phyloP scores from a whole-genome alignment of 2,797 vertebrate genomes.

The Odontamblyopus rebecca region DNA sequence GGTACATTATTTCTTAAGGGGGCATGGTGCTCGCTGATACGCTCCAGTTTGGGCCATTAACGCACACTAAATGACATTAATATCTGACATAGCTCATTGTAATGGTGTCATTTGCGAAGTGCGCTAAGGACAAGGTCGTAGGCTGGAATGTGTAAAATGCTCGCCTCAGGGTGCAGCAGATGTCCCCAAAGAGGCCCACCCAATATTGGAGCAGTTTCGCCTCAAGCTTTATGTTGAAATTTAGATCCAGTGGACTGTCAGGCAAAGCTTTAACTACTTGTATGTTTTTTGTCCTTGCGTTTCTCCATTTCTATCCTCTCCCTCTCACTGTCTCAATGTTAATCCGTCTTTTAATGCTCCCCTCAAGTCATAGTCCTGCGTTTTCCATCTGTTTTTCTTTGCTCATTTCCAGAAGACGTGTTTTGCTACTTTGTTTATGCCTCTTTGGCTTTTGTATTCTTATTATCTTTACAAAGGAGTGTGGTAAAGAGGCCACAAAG shows the following conservation, averaged over 20 bases:
- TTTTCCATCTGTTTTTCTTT: conserved; percentile 41
- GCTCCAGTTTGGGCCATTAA: conserved; percentile 68
- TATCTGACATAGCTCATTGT: conserved; percentile 72
- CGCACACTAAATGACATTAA: conserved; percentile 60
- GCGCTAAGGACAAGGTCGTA: conserved; percentile 65
- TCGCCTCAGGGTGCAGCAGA: conserved; percentile 52
- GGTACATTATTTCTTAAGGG: conserved; percentile 62
- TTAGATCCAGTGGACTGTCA: conserved; percentile 53
- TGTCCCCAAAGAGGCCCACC: conserved; percentile 56
- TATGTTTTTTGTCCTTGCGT: conserved; percentile 60
- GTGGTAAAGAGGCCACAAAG: conserved; percentile 19
- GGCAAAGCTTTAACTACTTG: conserved; percentile 51
- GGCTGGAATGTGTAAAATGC: conserved; percentile 53
- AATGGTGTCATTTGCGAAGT: conserved; percentile 65
- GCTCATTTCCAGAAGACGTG: conserved; percentile 20
- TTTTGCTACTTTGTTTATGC: conserved; percentile 33
- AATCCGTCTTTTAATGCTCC: conserved; percentile 47
- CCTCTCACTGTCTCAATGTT: conserved; percentile 25
- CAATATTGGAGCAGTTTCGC: conserved; percentile 45
- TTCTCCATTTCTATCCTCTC: conserved; percentile 45
- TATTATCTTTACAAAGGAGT: conserved; percentile 20
- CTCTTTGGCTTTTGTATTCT: conserved; percentile 17
- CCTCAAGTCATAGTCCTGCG: conserved; percentile 46
- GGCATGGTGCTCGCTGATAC: conserved; percentile 63
- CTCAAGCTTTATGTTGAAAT: conserved; percentile 32